Base-by-base conservation (phyloP, 1,140 invertebrate genomes). In the Aphelenchoides fujianensis region DNA sequence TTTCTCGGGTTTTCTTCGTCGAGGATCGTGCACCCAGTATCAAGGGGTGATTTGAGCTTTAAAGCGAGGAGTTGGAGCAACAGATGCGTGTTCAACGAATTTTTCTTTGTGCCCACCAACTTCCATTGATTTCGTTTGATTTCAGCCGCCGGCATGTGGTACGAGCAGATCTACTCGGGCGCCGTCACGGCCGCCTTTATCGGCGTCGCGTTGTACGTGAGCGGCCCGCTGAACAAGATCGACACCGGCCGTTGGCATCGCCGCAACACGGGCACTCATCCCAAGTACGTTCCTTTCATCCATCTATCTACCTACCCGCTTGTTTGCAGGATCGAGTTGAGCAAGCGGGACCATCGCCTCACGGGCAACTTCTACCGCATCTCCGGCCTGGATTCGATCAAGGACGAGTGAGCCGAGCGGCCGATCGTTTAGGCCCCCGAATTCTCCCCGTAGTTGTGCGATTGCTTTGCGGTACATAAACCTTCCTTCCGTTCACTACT, bases 151-250 rank as follows among this genome's bases (percentile, higher is more conserved):
- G 32, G 32, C 3, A 72, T 72, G 70, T 72, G 70, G 70, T 72
- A 74, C 70, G 70, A 72, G 34, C 70, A 72, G 30, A 74, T 72
- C 31, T 70, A 73, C 36, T 70, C 70, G 5, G 70, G 70, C 16
- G 23, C 73, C 36, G 57, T 72, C 12, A 72, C 70, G 16, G 23
- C 28, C n/a, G 70, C 23, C 31, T 73, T 70, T 61, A 48, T 73
- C 32, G 73, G 28, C 16, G 48, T 12, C 12, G 70, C 70, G 30
- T 31, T 76, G 2, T 75, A 72, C 41, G 31, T 72, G 27, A 41
- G 31, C 1, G 41, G 54, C 16, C 34, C 32, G 16, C 31, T 55
- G 1, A 72, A 72, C 52, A 34, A 72, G 7, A n/a, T 74, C 16
- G 71, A 72, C 57, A 27, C 32, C 53, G 71, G 71, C n/a, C 72